Percentiles rank a stretch among this genome's conserved stretches.
Evolutionary conservation across 1,140 invertebrate species (phyloP).

Genomic region (Platorchestia sp.): DNA sequence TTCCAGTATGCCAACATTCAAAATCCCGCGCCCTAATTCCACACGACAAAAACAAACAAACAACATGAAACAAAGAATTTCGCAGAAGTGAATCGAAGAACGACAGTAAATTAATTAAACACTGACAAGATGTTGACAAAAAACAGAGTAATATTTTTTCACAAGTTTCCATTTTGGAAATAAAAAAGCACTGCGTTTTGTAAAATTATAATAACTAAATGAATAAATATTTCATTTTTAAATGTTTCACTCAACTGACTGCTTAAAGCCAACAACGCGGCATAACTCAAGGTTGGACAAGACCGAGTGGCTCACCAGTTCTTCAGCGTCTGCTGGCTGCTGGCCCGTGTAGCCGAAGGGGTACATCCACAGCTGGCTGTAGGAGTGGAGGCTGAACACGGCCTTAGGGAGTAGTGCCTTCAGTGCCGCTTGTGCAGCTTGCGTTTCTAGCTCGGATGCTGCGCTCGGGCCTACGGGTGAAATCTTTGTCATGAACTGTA

Average conservation of each 20-base stretch:
- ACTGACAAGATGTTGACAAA: too few relatives aligned
- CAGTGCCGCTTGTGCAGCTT: constrained; percentile 68
- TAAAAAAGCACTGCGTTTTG: too few relatives aligned
- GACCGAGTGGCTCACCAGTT: constrained; percentile 56
- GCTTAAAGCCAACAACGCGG: background rate
- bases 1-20: too few relatives aligned
- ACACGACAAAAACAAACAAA: too few relatives aligned
- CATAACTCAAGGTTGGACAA: background rate
- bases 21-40: too few relatives aligned
- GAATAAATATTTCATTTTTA: too few relatives aligned
- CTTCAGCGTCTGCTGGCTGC: constrained; percentile 58
- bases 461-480: constrained; percentile 57
- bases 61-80: too few relatives aligned
- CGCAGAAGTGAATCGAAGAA: too few relatives aligned
- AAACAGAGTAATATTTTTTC: too few relatives aligned
- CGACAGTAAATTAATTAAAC: too few relatives aligned
- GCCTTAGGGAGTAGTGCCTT: constrained; percentile 70
- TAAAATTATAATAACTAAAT: too few relatives aligned
- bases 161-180: too few relatives aligned
- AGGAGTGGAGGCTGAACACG: constrained; percentile 89
- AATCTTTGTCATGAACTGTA: background rate
- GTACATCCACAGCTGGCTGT: constrained; percentile 88
- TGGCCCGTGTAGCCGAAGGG: constrained; percentile 85
- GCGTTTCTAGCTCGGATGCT: constrained; percentile 70
- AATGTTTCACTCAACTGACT: background rate